These are phyloP conservation scores for Macrosiphum euphorbiae DNA, from an alignment of 2,888 invertebrate genomes.

Conservation along the genomic window DNA sequence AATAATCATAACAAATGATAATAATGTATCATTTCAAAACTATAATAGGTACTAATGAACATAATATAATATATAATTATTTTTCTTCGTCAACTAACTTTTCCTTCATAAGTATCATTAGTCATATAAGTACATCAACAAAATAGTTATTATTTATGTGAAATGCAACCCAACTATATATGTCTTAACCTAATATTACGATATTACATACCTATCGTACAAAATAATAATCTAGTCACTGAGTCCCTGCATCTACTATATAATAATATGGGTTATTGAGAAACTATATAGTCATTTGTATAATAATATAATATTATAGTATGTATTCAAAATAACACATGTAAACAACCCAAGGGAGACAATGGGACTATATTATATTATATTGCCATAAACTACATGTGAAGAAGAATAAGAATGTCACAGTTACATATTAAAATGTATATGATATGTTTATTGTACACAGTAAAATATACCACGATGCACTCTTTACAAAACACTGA, in stretches of 20 bases:
- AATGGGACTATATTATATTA: neutral
- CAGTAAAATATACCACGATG: neutral
- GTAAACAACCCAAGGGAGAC: neutral
- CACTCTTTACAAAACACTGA: neutral
- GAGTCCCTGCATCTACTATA: neutral
- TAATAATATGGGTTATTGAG: neutral
- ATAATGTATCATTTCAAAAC: neutral
- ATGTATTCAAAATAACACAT: neutral
- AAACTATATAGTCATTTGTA: neutral
- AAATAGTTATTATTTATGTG: neutral
- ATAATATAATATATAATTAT: neutral
- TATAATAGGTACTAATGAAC: neutral
- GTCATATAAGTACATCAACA: neutral
- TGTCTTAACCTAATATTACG: neutral
- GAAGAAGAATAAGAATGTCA: conserved; percentile 5
- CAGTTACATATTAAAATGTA: neutral
- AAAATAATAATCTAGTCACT: neutral
- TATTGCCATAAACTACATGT: neutral
- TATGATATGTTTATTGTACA: neutral
- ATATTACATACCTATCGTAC: neutral
- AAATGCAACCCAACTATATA: neutral
- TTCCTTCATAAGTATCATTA: neutral
- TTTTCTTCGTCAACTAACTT: neutral
- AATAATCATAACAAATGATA: neutral
- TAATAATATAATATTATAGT: neutral